phyloP scores from a whole-genome alignment of 2,888 invertebrate genomes.

The Cordilura impudica region DNA sequence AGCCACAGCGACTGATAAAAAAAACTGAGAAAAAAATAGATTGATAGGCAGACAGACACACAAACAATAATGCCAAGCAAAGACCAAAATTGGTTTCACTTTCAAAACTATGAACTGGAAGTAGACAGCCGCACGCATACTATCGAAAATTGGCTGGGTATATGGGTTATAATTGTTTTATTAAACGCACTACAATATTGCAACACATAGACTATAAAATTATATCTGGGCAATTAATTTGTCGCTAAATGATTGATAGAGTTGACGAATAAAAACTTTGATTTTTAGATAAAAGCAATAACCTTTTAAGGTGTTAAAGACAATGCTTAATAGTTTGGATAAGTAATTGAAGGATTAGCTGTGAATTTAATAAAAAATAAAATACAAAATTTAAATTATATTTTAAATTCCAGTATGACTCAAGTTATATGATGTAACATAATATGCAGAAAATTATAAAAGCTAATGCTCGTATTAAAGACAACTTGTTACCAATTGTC shows the following conservation, averaged over 20 bases:
- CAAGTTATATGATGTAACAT: background rate
- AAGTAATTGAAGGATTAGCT: slow-evolving; percentile 3
- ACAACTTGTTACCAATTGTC: slow-evolving; percentile 29
- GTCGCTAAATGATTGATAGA: slow-evolving; percentile 32
- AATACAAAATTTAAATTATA: background rate
- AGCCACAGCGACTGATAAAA: slow-evolving; percentile 4
- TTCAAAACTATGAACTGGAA: slow-evolving; percentile 5
- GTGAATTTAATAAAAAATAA: background rate
- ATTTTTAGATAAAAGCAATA: slow-evolving; percentile 9
- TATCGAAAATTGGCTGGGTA: background rate
- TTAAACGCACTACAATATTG: background rate
- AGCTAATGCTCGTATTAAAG: background rate
- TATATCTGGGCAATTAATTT: slow-evolving; percentile 20
- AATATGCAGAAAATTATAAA: background rate
- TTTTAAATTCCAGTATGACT: background rate
- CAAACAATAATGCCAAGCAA: slow-evolving; percentile 18
- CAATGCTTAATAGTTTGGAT: background rate
- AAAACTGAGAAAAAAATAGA: background rate
- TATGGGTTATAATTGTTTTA: slow-evolving; percentile 25
- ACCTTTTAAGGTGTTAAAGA: slow-evolving; percentile 6
- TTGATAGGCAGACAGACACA: slow-evolving; percentile 1
- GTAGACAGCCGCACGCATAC: slow-evolving; percentile 7
- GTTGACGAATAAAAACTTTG: slow-evolving; percentile 4
- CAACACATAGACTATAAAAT: background rate
- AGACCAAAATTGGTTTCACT: slow-evolving; percentile 13